Evolutionary conservation across 1,140 invertebrate genomes (phyloP).

Genomic region (Rhopalosiphum maidis): DNA sequence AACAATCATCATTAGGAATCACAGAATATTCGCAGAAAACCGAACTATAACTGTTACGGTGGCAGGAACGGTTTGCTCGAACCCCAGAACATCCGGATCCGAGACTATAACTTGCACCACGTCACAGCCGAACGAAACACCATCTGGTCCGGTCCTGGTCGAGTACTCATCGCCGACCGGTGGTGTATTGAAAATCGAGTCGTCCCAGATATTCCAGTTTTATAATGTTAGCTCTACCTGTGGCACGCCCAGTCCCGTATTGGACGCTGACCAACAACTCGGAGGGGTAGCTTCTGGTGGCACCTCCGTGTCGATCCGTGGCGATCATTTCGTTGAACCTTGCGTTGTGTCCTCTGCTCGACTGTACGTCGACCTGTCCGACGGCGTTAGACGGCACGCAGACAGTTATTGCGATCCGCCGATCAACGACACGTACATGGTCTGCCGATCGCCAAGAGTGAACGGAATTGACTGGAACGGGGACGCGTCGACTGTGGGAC

Average conservation of each 20-base stretch:
- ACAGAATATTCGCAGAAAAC: neutral
- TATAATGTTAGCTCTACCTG: neutral
- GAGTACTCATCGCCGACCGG: neutral
- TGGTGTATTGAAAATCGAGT: neutral
- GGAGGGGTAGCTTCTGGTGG: neutral
- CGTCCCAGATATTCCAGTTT: neutral
- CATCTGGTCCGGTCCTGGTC: neutral
- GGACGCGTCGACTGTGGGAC: too few species aligned
- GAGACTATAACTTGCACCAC: neutral
- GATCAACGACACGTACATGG: neutral
- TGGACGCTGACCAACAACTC: neutral
- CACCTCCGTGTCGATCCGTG: neutral
- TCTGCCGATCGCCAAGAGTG: neutral
- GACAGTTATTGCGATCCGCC: neutral
- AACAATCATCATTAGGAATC: neutral
- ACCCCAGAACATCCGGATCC: neutral
- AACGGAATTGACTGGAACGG: neutral
- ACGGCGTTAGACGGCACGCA: neutral
- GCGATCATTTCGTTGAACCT: neutral
- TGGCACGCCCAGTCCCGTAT: neutral
- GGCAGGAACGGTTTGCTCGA: neutral
- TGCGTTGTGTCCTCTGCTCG: conserved; percentile 57
- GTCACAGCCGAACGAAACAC: neutral
- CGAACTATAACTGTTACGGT: neutral
- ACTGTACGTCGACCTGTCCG: neutral